Percentiles rank a stretch among this genome's conserved stretches.
These are phyloP conservation scores for Geotrypetes seraphini DNA, from an alignment of 2,797 vertebrate species.

Conservation along the genomic window DNA sequence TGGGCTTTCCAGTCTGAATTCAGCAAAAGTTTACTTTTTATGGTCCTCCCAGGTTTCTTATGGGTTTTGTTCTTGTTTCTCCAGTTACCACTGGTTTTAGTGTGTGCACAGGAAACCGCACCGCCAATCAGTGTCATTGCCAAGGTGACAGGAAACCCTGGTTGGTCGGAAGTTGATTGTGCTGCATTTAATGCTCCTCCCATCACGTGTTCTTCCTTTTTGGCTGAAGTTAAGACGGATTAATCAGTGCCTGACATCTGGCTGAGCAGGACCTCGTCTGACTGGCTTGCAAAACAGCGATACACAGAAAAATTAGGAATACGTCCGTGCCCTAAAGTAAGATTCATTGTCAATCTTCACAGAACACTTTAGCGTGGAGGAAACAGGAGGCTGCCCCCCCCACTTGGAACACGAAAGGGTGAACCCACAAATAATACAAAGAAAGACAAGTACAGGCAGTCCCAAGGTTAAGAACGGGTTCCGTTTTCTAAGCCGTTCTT, in stretches of 20 bases:
- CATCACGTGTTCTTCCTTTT: conserved; percentile 58
- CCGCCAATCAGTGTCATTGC: conserved; percentile 63
- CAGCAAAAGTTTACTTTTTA: no score
- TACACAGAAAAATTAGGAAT: no score
- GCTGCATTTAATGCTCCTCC: conserved; percentile 49
- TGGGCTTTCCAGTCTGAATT: no score
- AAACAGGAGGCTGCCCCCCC: no score
- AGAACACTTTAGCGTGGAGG: no score
- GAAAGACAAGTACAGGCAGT: no score
- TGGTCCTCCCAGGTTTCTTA: conserved; percentile 44
- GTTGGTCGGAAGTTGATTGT: conserved; percentile 60
- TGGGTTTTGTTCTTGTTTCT: conserved; percentile 55
- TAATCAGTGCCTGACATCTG: conserved; percentile 57
- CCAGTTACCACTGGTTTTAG: conserved; percentile 53
- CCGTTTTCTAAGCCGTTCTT: no score
- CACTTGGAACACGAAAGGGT: no score
- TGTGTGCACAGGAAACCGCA: conserved; percentile 57
- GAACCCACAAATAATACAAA: no score
- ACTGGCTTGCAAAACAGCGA: conserved; percentile 21
- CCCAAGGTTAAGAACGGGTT: no score
- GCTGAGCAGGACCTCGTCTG: conserved; percentile 43
- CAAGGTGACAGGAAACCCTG: conserved; percentile 70
- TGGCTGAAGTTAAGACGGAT: conserved; percentile 65
- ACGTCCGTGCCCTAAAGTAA: no score
- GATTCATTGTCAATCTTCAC: no score